These are phyloP conservation scores for Oxyteleia sp. DNA, from an alignment of 2,888 invertebrate species.

Conservation along the genomic window DNA sequence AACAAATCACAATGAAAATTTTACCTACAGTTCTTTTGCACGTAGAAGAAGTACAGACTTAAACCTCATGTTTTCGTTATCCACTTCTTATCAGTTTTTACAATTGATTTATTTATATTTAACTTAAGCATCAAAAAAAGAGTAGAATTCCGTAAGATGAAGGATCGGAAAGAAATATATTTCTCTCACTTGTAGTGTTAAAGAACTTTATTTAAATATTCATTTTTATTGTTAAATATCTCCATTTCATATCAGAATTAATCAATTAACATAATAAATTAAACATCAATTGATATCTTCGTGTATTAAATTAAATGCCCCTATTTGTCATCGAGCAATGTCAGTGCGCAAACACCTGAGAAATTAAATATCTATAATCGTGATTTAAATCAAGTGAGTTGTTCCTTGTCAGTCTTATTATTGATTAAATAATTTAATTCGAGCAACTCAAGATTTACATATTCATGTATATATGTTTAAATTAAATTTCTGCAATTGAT, in stretches of 20 bases:
- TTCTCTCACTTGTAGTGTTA: no score
- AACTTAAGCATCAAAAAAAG: neutral
- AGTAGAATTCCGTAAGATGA: neutral
- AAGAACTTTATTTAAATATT: no score
- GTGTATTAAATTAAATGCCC: conserved; percentile 15
- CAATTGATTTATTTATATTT: neutral
- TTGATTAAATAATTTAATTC: conserved; percentile 34
- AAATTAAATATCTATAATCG: conserved; percentile 16
- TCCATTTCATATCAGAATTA: no score
- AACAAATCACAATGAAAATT: conserved; percentile 7
- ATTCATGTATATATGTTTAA: no score
- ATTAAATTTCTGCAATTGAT: no score
- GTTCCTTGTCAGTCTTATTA: conserved; percentile 22
- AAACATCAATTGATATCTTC: conserved; percentile 11
- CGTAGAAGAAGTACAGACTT: neutral
- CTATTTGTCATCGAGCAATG: conserved; percentile 23
- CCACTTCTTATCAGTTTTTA: neutral
- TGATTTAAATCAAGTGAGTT: conserved; percentile 19
- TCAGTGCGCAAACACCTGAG: neutral
- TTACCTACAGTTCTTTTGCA: neutral
- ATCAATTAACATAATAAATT: no score
- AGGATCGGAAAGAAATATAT: no score
- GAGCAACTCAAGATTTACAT: no score
- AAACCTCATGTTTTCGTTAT: neutral
- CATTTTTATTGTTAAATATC: no score